Conservation (phyloP, 2,113 vertebrate genomes). For the Colius striatus region DNA sequence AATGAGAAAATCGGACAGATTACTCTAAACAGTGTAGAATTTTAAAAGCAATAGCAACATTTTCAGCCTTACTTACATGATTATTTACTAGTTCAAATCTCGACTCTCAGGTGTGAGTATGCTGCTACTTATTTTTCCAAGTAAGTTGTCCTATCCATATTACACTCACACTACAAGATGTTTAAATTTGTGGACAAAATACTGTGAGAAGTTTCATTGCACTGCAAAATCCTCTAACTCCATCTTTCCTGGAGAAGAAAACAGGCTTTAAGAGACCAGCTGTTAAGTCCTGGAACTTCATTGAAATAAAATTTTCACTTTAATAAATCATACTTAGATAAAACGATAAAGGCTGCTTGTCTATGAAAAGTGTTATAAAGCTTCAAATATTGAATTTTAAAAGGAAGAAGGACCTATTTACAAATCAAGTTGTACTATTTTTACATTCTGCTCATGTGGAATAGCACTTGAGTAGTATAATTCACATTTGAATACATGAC, state of each 20-base stretch:
- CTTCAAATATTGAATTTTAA: neutral
- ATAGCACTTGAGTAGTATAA: neutral
- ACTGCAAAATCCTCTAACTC: neutral
- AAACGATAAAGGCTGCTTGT: neutral
- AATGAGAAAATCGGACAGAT: neutral
- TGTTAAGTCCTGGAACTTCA: neutral
- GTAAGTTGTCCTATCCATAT: neutral
- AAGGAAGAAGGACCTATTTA: neutral
- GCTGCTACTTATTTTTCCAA: neutral
- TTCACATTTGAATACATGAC: neutral
- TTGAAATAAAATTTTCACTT: neutral
- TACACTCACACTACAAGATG: neutral
- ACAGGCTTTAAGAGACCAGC: neutral
- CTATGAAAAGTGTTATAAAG: neutral
- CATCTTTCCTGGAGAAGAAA: neutral
- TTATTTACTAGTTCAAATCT: neutral
- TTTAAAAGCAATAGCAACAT: neutral
- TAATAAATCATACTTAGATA: neutral
- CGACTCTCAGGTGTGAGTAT: neutral
- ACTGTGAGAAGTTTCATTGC: neutral
- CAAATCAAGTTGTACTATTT: neutral
- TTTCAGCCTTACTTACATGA: neutral
- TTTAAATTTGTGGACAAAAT: neutral
- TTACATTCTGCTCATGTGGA: neutral
- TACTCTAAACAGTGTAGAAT: neutral